A percentile compares a stretch with the other conserved stretches of the same genome.
Conservation (phyloP, 2,113 vertebrate genomes). For the Ailurus styani region DNA sequence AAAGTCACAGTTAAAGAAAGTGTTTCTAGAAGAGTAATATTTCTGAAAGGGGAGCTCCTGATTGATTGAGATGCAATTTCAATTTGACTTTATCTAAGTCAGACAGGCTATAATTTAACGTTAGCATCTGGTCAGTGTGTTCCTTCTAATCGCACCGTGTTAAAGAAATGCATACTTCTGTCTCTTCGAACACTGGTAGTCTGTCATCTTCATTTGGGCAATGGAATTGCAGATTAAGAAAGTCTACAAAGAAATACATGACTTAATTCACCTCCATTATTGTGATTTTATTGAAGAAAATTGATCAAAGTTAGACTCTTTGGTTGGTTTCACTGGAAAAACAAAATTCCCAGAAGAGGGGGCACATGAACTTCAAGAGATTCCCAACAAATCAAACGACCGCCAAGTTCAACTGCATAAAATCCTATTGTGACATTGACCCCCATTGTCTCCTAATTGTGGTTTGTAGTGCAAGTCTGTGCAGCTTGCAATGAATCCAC, state of each 20-base stretch:
- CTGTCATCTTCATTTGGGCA: background rate
- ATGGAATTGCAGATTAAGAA: background rate
- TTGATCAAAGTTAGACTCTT: background rate
- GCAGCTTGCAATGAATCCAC: background rate
- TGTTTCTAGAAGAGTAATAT: background rate
- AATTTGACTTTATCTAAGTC: background rate
- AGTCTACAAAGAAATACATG: background rate
- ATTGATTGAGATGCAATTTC: background rate
- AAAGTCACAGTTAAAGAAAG: background rate
- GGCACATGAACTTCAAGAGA: background rate
- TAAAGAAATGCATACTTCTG: background rate
- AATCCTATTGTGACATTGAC: background rate
- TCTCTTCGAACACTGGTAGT: background rate
- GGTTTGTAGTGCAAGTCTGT: background rate
- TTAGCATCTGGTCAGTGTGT: background rate
- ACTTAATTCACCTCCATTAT: background rate
- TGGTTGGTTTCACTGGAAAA: background rate
- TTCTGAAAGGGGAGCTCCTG: background rate
- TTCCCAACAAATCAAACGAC: background rate
- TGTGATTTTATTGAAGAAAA: background rate
- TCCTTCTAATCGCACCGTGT: background rate
- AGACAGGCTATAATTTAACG: background rate
- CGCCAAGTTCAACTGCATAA: background rate
- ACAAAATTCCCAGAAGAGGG: background rate
- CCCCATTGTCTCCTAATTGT: background rate